These are phyloP conservation scores for Drosophila koepferae DNA, from an alignment of 2,888 invertebrate species.

Conservation along the genomic window DNA sequence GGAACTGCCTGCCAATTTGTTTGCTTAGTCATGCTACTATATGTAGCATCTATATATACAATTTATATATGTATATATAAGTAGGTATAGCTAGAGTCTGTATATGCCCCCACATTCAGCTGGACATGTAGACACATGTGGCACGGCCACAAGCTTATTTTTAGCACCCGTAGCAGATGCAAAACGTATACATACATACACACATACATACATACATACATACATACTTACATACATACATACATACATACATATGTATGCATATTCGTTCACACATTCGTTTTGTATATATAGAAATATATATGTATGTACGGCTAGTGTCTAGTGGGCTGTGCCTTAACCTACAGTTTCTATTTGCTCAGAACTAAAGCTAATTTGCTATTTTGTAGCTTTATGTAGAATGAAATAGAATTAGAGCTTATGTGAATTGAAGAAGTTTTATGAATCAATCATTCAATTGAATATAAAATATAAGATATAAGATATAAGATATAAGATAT, in stretches of 20 bases:
- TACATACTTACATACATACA: not conserved
- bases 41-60: constrained; percentile 11
- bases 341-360: not conserved
- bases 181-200: constrained; percentile 32
- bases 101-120: constrained; percentile 29
- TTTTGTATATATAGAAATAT: not conserved
- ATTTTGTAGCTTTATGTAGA: not conserved
- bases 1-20: constrained; percentile 61
- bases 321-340: constrained; percentile 1
- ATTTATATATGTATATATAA: constrained; percentile 11
- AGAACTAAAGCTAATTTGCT: not conserved
- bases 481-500: not conserved
- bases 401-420: not conserved
- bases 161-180: constrained; percentile 63
- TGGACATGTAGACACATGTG: constrained; percentile 58
- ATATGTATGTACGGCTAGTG: not conserved
- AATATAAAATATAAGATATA: not conserved
- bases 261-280: not conserved
- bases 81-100: constrained; percentile 10
- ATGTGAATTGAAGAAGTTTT: not conserved
- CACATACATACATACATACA: constrained; percentile 3
- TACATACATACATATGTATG: too few species aligned
- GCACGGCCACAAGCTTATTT: constrained; percentile 56
- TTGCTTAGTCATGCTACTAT: constrained; percentile 63
- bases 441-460: not conserved